These are phyloP conservation scores for Microcebus griseorufus DNA, from an alignment of 2,113 vertebrate genomes.

Conservation along the genomic window DNA sequence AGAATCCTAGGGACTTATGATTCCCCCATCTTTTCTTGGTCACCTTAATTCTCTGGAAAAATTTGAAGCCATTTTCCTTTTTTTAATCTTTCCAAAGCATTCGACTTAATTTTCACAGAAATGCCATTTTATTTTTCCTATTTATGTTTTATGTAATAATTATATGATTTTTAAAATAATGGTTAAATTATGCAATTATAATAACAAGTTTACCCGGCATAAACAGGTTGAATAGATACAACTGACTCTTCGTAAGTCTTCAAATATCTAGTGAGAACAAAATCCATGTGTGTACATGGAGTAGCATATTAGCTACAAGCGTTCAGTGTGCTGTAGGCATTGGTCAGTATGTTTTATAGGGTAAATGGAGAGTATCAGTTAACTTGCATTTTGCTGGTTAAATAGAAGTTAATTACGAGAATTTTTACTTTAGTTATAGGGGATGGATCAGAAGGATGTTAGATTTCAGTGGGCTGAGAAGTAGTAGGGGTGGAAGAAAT, in stretches of 20 bases:
- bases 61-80: not conserved
- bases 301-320: not conserved
- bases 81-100: not conserved
- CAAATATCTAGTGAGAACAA: not conserved
- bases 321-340: not conserved
- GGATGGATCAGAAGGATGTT: not conserved
- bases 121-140: constrained; percentile 16
- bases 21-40: not conserved
- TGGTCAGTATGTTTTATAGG: not conserved
- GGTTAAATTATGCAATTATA: not conserved
- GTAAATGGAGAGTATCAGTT: not conserved
- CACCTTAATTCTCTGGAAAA: not conserved
- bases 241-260: too few relatives aligned
- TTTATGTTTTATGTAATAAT: not conserved
- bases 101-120: not conserved
- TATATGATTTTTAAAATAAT: not conserved
- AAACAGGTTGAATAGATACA: too few relatives aligned
- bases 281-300: not conserved
- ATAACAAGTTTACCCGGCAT: too few relatives aligned
- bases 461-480: not conserved
- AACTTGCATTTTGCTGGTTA: not conserved
- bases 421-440: not conserved
- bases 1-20: not conserved
- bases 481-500: not conserved
- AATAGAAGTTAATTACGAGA: not conserved